A percentile compares a stretch with the other conserved stretches of the same genome.
These are phyloP conservation scores for Heliconius hermathena DNA, from an alignment of 1,140 invertebrate genomes.

Conservation along the genomic window DNA sequence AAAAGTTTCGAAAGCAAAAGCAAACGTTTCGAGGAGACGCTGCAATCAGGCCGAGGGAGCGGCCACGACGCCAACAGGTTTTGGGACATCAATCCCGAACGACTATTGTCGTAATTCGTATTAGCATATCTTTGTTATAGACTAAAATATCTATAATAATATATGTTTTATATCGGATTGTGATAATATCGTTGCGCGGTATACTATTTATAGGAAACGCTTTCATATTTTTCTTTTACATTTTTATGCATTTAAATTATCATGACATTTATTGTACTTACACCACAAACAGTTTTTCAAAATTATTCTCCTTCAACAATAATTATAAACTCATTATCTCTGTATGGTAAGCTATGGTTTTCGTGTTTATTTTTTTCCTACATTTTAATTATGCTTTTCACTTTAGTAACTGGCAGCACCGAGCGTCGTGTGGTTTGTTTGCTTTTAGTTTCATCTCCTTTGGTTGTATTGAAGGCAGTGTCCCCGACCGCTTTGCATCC, in stretches of 20 bases:
- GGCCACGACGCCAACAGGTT: constrained; percentile 77
- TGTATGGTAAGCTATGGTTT: constrained; percentile 58
- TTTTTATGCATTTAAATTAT: constrained; percentile 53
- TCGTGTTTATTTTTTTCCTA: constrained; percentile 49
- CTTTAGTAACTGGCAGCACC: constrained; percentile 50
- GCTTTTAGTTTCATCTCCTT: constrained; percentile 72
- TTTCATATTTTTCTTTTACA: constrained; percentile 52
- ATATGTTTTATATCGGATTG: constrained; percentile 23
- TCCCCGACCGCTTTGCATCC: constrained; percentile 81
- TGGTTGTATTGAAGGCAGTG: constrained; percentile 80
- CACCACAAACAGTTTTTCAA: constrained; percentile 21
- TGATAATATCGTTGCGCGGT: constrained; percentile 52
- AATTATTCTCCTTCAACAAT: constrained; percentile 42
- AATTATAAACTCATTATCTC: constrained; percentile 32
- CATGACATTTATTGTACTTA: constrained; percentile 8
- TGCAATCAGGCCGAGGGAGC: constrained; percentile 80
- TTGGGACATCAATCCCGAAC: constrained; percentile 68
- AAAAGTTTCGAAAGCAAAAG: constrained; percentile 72
- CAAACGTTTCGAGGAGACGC: constrained; percentile 80
- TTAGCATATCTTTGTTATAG: constrained; percentile 13
- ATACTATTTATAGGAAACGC: constrained; percentile 56
- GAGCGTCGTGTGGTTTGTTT: constrained; percentile 64
- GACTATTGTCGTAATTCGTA: constrained; percentile 48
- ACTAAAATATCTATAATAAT: background rate
- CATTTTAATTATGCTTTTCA: constrained; percentile 53